Evolutionary conservation across 2,113 vertebrate genomes (phyloP), one percentile per base, ranked within the genome.

Genomic region (Plecturocebus donacophilus): DNA sequence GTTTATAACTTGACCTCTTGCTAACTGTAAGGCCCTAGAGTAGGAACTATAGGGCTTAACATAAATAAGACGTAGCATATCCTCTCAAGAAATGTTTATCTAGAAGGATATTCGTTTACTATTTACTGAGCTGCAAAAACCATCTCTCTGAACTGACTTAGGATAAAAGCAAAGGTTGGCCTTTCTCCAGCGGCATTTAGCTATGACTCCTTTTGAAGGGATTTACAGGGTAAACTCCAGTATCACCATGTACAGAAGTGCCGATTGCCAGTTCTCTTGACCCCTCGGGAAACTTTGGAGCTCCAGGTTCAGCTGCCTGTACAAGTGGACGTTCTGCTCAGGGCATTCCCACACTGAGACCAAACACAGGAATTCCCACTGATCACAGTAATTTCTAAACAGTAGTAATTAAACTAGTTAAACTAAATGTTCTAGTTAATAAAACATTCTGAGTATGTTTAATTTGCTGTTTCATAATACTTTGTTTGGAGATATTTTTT

Each of bases 391-490:
- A 89, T 97, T 97, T 89, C 68, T 87, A 82, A 95, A 95, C 70
- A 95, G 96, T 66, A 91, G 92, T 82, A 93, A 96, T 96, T 96
- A 94, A 97, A 95, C 71, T 81, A 88, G 88, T 93, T 96, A 91
- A 95, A 68, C 52, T 71, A 68, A 97, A 79, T 86, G 79, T 93
- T 97, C 88, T 82, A 81, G 91, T 93, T 97, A 97, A 95, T 95
- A 95, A 95, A 93, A 86, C 73, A 97, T 96, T 97, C 91, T 95
- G 82, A 93, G 30, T 88, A 97, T 38, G 77, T 95, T 98, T 85
- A 87, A 52, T 95, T 95, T 95, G 49, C 49, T 83, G 17, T 49
- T 88, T 97, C 25, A 42, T 88, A 94, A 88, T 75, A 76, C 35
- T 90, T 58, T 88, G 19, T 77, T 79, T 91, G 16, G 32, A 16